Evolutionary conservation across 2,113 vertebrate genomes (phyloP), one percentile per base, ranked within the genome.

Genomic region (Ursus arctos): DNA sequence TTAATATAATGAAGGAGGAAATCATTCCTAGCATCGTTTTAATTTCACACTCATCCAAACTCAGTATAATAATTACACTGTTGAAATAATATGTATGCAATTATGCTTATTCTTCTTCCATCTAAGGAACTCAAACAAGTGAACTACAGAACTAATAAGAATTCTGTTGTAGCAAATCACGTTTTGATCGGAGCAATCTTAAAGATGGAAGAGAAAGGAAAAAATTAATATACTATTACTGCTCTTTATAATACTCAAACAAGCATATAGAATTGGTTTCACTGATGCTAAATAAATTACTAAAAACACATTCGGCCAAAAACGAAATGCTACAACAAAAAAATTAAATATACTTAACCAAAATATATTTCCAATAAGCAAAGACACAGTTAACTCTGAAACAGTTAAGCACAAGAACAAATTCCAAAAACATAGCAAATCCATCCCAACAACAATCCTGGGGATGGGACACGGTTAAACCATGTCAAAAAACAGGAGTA

Each of bases 1-100:
- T 55, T 95, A 51, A 61, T 81, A 87, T 72, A 59, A 79, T 55
- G 80, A 94, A 87, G 26, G 85, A 95, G 24, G 72, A 97, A 92
- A 72, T 85, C 51, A 51, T 94, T 95, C 72, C 83, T 33, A 92
- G n/a, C 24, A 91, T 19, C 76, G 74, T 87, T 94, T 93, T 94
- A 97, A 95, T 90, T 88, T 93, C 51, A 72, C 10, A 94, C 31
- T 95, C 59, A 72, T 31, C 49, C 71, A 95, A 95, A 89, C 33
- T 95, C 74, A 79, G 59, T 88, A 63, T 43, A 96, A 36, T 91
- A 97, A 93, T 80, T 57, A 94, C 61, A 31, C 10, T 91, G 13
- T 36, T 89, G 26, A 67, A 96, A 93, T 63, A 92, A n/a, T 61
- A 91, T 28, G 8, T 69, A 84, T 49, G 19, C n/a, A 94, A 88